Percentiles rank a stretch among this genome's conserved stretches.
phyloP scores from a whole-genome alignment of 2,888 invertebrate species.

The Lithophane socia region DNA sequence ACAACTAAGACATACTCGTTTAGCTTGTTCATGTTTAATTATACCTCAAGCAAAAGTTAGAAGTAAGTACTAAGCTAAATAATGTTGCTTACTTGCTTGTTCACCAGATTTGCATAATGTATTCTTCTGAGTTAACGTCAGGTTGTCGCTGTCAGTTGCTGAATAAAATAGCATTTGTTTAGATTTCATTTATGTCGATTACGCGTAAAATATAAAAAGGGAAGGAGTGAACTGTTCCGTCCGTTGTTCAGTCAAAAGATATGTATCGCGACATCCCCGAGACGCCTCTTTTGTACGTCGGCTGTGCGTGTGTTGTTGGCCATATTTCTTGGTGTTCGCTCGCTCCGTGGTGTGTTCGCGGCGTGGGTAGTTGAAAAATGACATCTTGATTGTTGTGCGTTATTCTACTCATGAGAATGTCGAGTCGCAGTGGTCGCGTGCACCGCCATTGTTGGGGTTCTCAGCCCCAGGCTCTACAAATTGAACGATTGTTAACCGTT shows the following conservation, averaged over 20 bases:
- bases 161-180: constrained; percentile 71
- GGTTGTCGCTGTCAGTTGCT: constrained; percentile 66
- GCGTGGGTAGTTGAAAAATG: constrained; percentile 91
- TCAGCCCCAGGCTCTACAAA: constrained; percentile 85
- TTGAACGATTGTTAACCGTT: constrained; percentile 89
- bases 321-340: constrained; percentile 86
- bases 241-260: constrained; percentile 84
- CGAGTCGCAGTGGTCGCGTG: constrained; percentile 85
- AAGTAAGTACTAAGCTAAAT: constrained; percentile 31
- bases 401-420: constrained; percentile 90
- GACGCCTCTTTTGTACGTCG: constrained; percentile 86
- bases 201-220: constrained; percentile 79
- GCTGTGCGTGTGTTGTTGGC: constrained; percentile 87
- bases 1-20: constrained; percentile 63
- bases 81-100: constrained; percentile 37
- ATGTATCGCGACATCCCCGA: constrained; percentile 85
- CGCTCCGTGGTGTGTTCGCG: constrained; percentile 76
- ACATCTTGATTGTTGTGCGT: constrained; percentile 90
- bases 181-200: constrained; percentile 75
- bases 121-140: constrained; percentile 55
- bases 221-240: constrained; percentile 80
- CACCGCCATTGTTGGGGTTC: constrained; percentile 83
- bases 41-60: constrained; percentile 34
- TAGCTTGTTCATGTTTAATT: constrained; percentile 57
- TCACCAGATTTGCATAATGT: constrained; percentile 50